These are phyloP conservation scores for Carcharodon carcharias DNA, from an alignment of 2,797 vertebrate genomes.

Conservation along the genomic window DNA sequence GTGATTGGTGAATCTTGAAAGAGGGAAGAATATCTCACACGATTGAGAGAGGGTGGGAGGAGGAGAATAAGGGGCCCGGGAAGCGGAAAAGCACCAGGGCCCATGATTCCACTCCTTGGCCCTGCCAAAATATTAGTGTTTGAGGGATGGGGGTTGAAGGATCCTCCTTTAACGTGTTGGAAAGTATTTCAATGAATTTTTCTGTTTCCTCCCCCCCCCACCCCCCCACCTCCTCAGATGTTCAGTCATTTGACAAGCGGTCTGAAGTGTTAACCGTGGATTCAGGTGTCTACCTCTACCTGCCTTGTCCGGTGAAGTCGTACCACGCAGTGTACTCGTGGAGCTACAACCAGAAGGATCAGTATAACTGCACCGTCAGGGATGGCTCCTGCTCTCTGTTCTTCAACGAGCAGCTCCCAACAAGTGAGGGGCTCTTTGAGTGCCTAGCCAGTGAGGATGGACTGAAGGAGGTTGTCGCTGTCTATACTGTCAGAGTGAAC, in stretches of 20 bases:
- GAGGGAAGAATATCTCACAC: no score
- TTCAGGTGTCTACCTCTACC: conserved; percentile 58
- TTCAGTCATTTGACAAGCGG: conserved; percentile 24
- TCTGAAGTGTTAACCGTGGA: conserved; percentile 59
- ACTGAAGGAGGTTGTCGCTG: conserved; percentile 67
- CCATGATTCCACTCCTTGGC: no score
- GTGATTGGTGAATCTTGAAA: no score
- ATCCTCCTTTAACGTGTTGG: background rate
- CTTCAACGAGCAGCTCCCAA: conserved; percentile 55
- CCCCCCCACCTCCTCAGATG: conserved; percentile 43
- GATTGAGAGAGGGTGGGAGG: no score
- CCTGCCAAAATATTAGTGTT: no score
- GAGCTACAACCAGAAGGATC: conserved; percentile 58
- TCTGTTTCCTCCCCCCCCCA: background rate
- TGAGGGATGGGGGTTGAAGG: background rate
- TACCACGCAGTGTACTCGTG: conserved; percentile 71
- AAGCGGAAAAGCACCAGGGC: no score
- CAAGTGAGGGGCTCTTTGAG: conserved; percentile 66
- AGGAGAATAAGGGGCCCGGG: no score
- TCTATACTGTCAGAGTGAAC: conserved; percentile 63
- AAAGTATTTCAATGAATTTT: background rate
- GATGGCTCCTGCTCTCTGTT: conserved; percentile 68
- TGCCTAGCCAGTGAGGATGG: conserved; percentile 69
- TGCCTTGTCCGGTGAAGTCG: conserved; percentile 68
- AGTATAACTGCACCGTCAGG: conserved; percentile 62